phyloP scores from a whole-genome alignment of 2,797 vertebrate species.

The Bovichtus variegatus region DNA sequence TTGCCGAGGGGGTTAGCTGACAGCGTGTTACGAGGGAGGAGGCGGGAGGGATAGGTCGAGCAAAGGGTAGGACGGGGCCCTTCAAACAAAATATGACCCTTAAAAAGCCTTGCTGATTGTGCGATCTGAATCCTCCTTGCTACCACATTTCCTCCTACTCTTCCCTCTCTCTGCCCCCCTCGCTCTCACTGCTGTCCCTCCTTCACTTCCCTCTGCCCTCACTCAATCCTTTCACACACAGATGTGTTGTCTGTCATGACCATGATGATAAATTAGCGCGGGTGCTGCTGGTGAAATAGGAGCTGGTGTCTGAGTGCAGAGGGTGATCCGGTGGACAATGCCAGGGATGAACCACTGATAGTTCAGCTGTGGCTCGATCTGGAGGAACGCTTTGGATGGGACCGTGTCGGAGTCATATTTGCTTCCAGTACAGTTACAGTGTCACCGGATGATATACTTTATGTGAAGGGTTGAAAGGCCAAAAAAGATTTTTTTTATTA shows the following conservation, averaged over 20 bases:
- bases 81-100: slow-evolving; percentile 80
- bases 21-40: slow-evolving; percentile 64
- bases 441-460: slow-evolving; percentile 15
- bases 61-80: slow-evolving; percentile 73
- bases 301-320: slow-evolving; percentile 79
- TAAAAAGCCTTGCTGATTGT: slow-evolving; percentile 65
- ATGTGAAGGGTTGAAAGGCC: neutral
- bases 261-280: slow-evolving; percentile 86
- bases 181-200: slow-evolving; percentile 58
- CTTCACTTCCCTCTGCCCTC: slow-evolving; percentile 67
- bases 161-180: slow-evolving; percentile 35
- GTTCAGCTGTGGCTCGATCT: slow-evolving; percentile 78
- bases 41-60: slow-evolving; percentile 67
- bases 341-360: slow-evolving; percentile 78
- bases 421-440: slow-evolving; percentile 36
- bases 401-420: slow-evolving; percentile 46
- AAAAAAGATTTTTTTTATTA: slow-evolving; percentile 1
- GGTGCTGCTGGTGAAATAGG: slow-evolving; percentile 84
- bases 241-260: slow-evolving; percentile 84
- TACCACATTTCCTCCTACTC: slow-evolving; percentile 68
- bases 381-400: slow-evolving; percentile 65
- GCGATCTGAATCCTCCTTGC: slow-evolving; percentile 67
- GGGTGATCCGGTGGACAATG: slow-evolving; percentile 78
- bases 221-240: slow-evolving; percentile 84
- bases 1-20: slow-evolving; percentile 69